Percentiles rank a stretch among this genome's conserved stretches.
These are phyloP conservation scores for Melieria omissa DNA, from an alignment of 2,888 invertebrate species.

Conservation along the genomic window DNA sequence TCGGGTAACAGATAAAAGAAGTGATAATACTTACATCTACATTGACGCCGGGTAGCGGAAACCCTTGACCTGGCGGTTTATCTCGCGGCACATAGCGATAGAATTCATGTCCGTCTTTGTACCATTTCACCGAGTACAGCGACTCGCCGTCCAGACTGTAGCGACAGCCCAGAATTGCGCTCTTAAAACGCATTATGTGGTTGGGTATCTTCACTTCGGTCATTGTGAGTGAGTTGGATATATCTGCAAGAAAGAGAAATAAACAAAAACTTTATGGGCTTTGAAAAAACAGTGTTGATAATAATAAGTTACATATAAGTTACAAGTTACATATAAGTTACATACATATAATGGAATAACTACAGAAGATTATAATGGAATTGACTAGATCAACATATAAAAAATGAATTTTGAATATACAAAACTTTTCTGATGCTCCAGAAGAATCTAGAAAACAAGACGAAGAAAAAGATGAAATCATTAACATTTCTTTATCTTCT, in stretches of 20 bases:
- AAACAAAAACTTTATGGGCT: neutral
- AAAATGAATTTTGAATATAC: too few species aligned
- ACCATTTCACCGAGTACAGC: conserved; percentile 92
- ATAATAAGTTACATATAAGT: too few species aligned
- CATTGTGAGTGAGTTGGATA: conserved; percentile 74
- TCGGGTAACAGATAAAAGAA: too few species aligned
- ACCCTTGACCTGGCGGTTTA: conserved; percentile 82
- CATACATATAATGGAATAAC: too few species aligned
- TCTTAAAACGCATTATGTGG: conserved; percentile 83
- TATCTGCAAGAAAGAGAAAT: conserved; percentile 60
- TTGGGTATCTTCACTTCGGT: conserved; percentile 83
- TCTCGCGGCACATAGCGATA: conserved; percentile 87
- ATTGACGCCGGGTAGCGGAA: conserved; percentile 82
- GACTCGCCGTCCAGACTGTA: conserved; percentile 85
- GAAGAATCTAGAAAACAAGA: too few species aligned
- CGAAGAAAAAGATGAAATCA: too few species aligned
- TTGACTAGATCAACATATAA: too few species aligned
- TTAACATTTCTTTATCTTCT: too few species aligned
- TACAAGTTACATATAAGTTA: too few species aligned
- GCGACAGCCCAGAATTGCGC: conserved; percentile 81
- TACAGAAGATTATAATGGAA: too few species aligned
- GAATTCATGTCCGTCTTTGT: conserved; percentile 90
- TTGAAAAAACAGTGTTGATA: neutral
- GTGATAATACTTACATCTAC: conserved; percentile 80
- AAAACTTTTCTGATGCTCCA: too few species aligned